phyloP scores from a whole-genome alignment of 2,888 invertebrate species.

The Yponomeuta cagnagella region DNA sequence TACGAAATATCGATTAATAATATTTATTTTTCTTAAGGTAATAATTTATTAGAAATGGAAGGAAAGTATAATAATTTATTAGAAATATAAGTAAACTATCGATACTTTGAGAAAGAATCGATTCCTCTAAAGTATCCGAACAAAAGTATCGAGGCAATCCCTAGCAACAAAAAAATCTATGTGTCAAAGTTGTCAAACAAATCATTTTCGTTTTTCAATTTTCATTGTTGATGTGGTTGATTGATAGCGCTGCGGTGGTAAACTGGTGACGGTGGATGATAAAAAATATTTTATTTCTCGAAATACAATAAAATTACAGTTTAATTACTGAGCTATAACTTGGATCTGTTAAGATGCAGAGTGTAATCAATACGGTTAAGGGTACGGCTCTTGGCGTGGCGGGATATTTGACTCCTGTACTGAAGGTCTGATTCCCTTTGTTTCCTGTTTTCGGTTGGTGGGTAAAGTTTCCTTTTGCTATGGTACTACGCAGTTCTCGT shows the following conservation, averaged over 20 bases:
- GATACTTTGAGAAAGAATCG: too few relatives aligned
- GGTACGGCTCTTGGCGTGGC: conserved; percentile 97
- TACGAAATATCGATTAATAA: too few relatives aligned
- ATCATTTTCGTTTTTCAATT: not conserved
- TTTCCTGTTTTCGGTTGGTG: too few relatives aligned
- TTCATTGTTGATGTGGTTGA: not conserved
- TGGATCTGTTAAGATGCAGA: conserved; percentile 86
- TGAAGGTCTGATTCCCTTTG: conserved; percentile 81
- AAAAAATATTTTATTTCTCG: not conserved
- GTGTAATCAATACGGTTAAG: conserved; percentile 95
- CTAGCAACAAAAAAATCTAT: too few relatives aligned
- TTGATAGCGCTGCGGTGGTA: not conserved
- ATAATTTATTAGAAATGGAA: too few relatives aligned
- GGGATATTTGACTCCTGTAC: conserved; percentile 95
- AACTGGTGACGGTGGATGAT: not conserved
- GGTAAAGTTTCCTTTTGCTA: too few relatives aligned
- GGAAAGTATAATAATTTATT: too few relatives aligned
- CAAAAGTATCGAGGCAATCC: too few relatives aligned
- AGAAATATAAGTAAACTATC: too few relatives aligned
- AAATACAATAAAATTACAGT: not conserved
- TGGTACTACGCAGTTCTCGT: too few relatives aligned
- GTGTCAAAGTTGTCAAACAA: not conserved
- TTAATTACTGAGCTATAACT: not conserved
- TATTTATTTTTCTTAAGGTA: too few relatives aligned
- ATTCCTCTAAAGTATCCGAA: too few relatives aligned